phyloP scores from a whole-genome alignment of 2,113 vertebrate species.

The Ophiodon elongatus region DNA sequence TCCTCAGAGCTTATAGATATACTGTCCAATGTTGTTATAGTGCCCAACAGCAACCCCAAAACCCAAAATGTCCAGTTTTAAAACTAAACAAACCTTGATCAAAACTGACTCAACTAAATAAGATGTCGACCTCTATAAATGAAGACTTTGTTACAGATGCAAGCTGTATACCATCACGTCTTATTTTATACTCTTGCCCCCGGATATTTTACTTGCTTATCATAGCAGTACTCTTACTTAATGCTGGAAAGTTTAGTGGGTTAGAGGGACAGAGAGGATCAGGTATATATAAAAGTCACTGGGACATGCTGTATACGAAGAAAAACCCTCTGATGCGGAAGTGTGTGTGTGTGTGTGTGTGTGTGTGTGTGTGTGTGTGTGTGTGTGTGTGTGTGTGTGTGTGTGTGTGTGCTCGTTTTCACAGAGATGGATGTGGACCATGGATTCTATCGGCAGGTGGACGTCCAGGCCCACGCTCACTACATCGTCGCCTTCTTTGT shows the following conservation, averaged over 20 bases:
- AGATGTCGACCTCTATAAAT: background rate
- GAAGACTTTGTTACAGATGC: background rate
- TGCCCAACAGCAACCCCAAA: background rate
- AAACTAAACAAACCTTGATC: background rate
- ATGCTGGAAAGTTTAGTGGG: constrained; percentile 26
- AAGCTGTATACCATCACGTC: background rate
- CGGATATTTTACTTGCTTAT: constrained; percentile 31
- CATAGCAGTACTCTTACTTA: constrained; percentile 30
- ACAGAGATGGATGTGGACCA: constrained; percentile 82
- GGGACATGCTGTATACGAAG: background rate
- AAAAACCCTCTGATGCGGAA: constrained; percentile 1
- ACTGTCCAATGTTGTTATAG: background rate
- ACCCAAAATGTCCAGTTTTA: constrained; percentile 16
- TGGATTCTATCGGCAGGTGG: constrained; percentile 84
- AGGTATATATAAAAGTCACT: background rate
- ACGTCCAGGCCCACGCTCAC: constrained; percentile 91
- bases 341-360: constrained; percentile 4
- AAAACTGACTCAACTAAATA: background rate
- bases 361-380: constrained; percentile 21
- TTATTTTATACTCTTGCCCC: constrained; percentile 8
- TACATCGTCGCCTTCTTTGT: constrained; percentile 91
- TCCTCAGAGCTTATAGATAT: background rate
- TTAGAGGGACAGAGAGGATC: constrained; percentile 12
- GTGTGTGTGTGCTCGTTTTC: background rate
- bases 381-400: background rate